Conservation (phyloP, 2,888 invertebrate species). For the Drosophila helvetica region DNA sequence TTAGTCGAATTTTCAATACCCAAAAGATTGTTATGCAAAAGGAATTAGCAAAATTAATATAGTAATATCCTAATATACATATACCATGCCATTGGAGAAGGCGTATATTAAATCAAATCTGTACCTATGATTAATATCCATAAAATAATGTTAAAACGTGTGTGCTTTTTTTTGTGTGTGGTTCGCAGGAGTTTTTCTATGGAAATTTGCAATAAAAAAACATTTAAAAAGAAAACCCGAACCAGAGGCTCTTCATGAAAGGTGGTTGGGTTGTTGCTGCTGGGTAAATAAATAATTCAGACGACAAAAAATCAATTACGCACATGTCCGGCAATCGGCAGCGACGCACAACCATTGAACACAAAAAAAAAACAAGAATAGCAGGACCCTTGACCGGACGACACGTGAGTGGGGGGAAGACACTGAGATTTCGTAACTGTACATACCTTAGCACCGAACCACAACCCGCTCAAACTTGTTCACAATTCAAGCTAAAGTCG, state of each 20-base stretch:
- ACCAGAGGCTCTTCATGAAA: background rate
- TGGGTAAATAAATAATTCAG: conserved; percentile 34
- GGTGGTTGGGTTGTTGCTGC: background rate
- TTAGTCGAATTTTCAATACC: conserved; percentile 39
- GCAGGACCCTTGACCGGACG: background rate
- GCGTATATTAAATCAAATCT: conserved; percentile 31
- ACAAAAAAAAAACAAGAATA: background rate
- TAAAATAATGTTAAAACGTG: conserved; percentile 32
- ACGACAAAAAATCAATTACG: conserved; percentile 52
- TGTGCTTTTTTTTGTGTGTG: conserved; percentile 9
- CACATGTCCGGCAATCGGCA: conserved; percentile 41
- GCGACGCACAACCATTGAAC: background rate
- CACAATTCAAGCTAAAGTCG: conserved; percentile 20
- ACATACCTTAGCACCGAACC: conserved; percentile 12
- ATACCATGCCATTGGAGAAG: background rate
- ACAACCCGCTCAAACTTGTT: conserved; percentile 12
- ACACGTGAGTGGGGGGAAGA: background rate
- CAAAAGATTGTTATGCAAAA: conserved; percentile 21
- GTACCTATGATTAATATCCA: conserved; percentile 43
- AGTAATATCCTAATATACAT: conserved; percentile 28
- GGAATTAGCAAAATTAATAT: conserved; percentile 39
- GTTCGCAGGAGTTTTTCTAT: conserved; percentile 27
- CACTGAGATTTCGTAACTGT: background rate
- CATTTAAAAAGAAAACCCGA: background rate
- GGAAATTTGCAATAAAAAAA: conserved; percentile 40